phyloP scores from a whole-genome alignment of 1,140 invertebrate species.

The Hycleus phaleratus region DNA sequence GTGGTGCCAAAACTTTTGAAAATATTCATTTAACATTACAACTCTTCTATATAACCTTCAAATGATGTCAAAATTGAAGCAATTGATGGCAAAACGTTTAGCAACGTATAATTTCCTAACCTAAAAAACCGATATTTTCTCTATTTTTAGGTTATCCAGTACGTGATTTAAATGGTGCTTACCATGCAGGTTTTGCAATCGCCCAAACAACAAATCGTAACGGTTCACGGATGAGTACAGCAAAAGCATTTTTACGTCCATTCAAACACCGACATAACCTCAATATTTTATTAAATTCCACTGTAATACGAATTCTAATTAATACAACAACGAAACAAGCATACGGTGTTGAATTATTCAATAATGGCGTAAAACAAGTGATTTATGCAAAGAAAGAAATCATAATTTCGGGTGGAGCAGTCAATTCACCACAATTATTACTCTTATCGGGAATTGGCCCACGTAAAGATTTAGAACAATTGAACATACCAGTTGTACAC shows the following conservation, averaged over 20 bases:
- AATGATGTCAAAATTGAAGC: too few species aligned
- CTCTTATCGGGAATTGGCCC: conserved; percentile 77
- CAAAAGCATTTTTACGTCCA: conserved; percentile 75
- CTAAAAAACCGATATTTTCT: conserved; percentile 27
- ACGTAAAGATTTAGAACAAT: conserved; percentile 55
- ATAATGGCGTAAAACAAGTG: conserved; percentile 48
- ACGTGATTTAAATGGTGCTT: conserved; percentile 77
- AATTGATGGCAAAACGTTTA: too few species aligned
- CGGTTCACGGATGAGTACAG: conserved; percentile 75
- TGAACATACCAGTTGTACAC: conserved; percentile 59
- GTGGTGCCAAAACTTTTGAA: too few species aligned
- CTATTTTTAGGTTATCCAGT: conserved; percentile 55
- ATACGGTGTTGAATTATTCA: conserved; percentile 59
- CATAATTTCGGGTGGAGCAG: conserved; percentile 58
- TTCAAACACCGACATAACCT: conserved; percentile 65
- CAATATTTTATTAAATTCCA: conserved; percentile 69
- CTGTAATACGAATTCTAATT: conserved; percentile 63
- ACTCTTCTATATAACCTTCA: too few species aligned
- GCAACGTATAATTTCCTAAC: too few species aligned
- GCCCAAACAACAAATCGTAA: conserved; percentile 83
- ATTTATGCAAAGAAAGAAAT: conserved; percentile 59
- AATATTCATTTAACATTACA: too few species aligned
- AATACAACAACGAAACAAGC: conserved; percentile 59
- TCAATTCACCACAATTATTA: conserved; percentile 77
- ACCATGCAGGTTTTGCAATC: conserved; percentile 71